Conservation (phyloP, 2,888 invertebrate genomes). For the Agriotes lineatus region DNA sequence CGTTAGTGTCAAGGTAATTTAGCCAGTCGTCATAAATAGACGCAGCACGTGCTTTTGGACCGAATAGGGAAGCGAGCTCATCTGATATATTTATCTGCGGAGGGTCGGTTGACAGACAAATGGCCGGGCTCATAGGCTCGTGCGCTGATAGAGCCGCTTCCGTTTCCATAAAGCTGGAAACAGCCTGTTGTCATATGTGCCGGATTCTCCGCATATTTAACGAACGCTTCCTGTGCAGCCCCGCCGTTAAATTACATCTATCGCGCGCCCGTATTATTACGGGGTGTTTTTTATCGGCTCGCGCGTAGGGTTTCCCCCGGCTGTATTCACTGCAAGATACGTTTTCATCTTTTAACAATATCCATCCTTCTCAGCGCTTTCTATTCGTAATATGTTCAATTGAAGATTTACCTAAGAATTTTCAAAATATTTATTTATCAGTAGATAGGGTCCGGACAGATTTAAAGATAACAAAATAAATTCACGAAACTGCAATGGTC, state of each 20-base stretch:
- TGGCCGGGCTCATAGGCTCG: constrained; percentile 61
- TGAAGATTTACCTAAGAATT: too few species aligned
- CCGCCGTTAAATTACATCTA: constrained; percentile 58
- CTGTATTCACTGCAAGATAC: constrained; percentile 39
- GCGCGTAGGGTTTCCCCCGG: constrained; percentile 39
- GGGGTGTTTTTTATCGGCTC: constrained; percentile 34
- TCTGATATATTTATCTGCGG: constrained; percentile 62
- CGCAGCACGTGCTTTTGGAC: constrained; percentile 61
- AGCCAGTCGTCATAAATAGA: constrained; percentile 65
- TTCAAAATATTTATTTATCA: too few species aligned
- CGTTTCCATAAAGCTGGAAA: constrained; percentile 67
- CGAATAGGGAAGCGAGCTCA: constrained; percentile 58
- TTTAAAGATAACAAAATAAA: too few species aligned
- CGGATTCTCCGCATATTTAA: constrained; percentile 61
- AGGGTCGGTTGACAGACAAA: constrained; percentile 64
- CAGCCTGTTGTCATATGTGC: constrained; percentile 65
- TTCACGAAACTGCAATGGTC: too few species aligned
- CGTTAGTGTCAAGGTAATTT: constrained; percentile 66
- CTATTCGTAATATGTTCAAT: too few species aligned
- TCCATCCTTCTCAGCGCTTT: too few species aligned
- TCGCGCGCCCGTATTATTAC: constrained; percentile 41
- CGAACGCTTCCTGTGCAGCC: constrained; percentile 55
- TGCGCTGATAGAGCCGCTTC: constrained; percentile 61
- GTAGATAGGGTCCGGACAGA: too few species aligned
- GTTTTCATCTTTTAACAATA: constrained; percentile 42